Percentiles rank a stretch among this genome's conserved stretches.
Conservation (phyloP, 2,888 invertebrate genomes). For the Trilocha varians region DNA sequence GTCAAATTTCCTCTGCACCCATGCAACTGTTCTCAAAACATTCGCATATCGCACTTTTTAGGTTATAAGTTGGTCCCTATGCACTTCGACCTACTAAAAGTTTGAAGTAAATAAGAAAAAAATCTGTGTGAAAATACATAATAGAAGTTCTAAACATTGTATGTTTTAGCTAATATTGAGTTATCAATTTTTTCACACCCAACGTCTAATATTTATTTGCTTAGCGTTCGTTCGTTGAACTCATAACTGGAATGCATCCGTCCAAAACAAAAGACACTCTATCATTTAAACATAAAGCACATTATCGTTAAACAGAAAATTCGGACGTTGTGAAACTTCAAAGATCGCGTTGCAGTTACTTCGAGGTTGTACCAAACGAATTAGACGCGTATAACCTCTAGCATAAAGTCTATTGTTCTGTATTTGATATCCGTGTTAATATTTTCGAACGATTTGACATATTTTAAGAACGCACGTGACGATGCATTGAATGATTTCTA, state of each 20-base stretch:
- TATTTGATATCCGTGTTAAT: background rate
- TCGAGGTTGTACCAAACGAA: background rate
- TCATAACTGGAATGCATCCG: background rate
- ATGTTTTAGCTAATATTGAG: background rate
- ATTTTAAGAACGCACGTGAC: constrained; percentile 41
- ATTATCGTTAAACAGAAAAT: background rate
- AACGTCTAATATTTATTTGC: background rate
- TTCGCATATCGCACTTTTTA: no score
- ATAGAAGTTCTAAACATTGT: background rate
- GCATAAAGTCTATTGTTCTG: background rate
- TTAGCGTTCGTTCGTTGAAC: background rate
- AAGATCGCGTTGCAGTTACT: background rate
- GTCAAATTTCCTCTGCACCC: no score
- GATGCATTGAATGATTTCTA: constrained; percentile 28
- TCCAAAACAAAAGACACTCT: background rate
- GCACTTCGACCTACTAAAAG: no score
- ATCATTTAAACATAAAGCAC: background rate
- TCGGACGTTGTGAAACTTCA: background rate
- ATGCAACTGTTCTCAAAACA: no score
- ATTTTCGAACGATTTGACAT: background rate
- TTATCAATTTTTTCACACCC: background rate
- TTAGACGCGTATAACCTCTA: background rate
- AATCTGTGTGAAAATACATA: no score
- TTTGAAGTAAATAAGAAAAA: no score
- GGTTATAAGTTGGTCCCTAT: no score